Evolutionary conservation across 2,888 invertebrate genomes (phyloP).

Genomic region (Hydriomena furcata): DNA sequence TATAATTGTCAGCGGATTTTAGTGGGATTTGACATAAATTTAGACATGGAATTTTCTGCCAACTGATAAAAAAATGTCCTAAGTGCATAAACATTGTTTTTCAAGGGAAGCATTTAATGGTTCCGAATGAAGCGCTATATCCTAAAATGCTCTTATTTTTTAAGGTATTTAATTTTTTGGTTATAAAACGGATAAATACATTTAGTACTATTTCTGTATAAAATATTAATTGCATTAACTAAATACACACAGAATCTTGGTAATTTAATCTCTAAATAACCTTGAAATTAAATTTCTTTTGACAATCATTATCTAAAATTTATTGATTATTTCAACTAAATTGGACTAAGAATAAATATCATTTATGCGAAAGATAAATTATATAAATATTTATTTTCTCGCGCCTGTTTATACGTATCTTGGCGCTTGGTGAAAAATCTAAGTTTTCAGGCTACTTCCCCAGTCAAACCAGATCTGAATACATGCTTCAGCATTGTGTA

Average conservation of each 20-base stretch:
- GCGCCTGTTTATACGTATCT: no score
- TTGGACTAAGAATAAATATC: neutral
- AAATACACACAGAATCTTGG: neutral
- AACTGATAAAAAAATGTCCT: neutral
- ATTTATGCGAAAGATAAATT: no score
- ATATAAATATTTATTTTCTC: no score
- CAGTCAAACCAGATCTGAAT: no score
- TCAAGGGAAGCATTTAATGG: conserved; percentile 25
- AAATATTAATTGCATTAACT: no score
- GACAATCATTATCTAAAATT: neutral
- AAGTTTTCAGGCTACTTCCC: no score
- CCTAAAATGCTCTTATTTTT: no score
- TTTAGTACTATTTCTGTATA: no score
- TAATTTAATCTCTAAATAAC: neutral
- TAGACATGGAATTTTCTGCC: neutral
- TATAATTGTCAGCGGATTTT: no score
- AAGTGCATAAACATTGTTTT: conserved; percentile 6
- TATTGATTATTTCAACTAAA: neutral
- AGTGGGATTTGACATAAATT: no score
- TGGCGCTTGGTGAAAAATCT: no score
- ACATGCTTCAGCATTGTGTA: no score
- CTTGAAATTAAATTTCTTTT: neutral
- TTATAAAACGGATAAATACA: neutral
- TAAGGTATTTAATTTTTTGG: neutral
- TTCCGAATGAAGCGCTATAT: conserved; percentile 5